phyloP scores from a whole-genome alignment of 2,888 invertebrate species.

The Tipula unca region DNA sequence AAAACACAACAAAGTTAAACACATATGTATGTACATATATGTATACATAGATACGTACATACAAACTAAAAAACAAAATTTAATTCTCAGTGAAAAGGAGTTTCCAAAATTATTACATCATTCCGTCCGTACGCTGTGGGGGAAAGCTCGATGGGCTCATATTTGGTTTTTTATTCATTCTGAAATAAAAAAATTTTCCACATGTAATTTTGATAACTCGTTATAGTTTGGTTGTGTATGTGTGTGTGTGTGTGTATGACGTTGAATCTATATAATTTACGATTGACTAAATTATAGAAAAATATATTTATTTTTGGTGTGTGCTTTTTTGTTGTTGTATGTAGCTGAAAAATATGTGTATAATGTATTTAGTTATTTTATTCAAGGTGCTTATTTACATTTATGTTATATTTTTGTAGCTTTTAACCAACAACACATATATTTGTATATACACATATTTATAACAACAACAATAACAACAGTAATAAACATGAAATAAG shows the following conservation, averaged over 20 bases:
- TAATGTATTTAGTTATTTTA: neutral
- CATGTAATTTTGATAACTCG: neutral
- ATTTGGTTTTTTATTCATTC: neutral
- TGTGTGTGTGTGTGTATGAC: neutral
- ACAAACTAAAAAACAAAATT: neutral
- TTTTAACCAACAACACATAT: neutral
- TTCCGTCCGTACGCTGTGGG: neutral
- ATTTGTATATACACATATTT: too few relatives aligned
- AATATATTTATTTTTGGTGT: neutral
- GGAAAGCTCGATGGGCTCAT: neutral
- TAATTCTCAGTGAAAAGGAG: neutral
- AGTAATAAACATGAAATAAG: neutral
- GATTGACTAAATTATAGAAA: neutral
- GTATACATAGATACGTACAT: neutral
- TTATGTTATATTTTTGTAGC: neutral
- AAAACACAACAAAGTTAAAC: neutral
- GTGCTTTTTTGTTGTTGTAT: neutral
- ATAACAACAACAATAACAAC: neutral
- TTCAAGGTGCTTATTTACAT: conserved; percentile 9
- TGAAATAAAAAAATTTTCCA: neutral
- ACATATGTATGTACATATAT: too few relatives aligned
- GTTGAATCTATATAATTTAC: neutral
- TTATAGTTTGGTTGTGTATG: neutral
- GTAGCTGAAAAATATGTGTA: neutral
- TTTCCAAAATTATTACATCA: neutral